A percentile compares a stretch with the other conserved stretches of the same genome.
These are phyloP conservation scores for Lepeophtheirus nordmannii DNA, from an alignment of 2,888 invertebrate species.

Conservation along the genomic window DNA sequence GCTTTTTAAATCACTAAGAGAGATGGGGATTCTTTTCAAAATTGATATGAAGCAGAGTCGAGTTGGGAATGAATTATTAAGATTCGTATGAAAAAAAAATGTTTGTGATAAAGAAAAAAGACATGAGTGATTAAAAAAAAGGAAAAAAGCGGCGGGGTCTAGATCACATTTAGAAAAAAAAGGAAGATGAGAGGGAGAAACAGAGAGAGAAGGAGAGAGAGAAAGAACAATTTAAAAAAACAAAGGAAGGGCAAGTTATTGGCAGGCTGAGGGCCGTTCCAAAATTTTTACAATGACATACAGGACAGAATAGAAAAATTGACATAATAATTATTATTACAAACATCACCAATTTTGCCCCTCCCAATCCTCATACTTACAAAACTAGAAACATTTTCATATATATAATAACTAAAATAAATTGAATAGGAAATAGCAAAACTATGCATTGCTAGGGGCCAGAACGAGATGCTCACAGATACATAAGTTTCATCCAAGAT, in stretches of 20 bases:
- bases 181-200: background rate
- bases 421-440: background rate
- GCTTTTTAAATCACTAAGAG: background rate
- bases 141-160: background rate
- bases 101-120: background rate
- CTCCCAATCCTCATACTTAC: too few relatives aligned
- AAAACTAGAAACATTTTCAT: too few relatives aligned
- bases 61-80: constrained; percentile 6
- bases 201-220: background rate
- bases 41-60: background rate
- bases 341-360: too few relatives aligned
- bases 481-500: constrained; percentile 8
- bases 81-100: background rate
- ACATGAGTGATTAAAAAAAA: background rate
- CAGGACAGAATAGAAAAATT: too few relatives aligned
- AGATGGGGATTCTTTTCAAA: background rate
- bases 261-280: background rate
- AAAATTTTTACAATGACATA: background rate
- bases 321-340: too few relatives aligned
- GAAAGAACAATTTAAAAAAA: background rate
- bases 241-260: background rate
- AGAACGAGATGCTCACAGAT: constrained; percentile 5
- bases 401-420: too few relatives aligned
- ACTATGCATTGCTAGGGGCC: background rate
- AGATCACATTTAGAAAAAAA: too few relatives aligned